Evolutionary conservation across 1,140 invertebrate species (phyloP), one percentile per base, ranked within the genome.

Genomic region (Drosophila trapezifrons): DNA sequence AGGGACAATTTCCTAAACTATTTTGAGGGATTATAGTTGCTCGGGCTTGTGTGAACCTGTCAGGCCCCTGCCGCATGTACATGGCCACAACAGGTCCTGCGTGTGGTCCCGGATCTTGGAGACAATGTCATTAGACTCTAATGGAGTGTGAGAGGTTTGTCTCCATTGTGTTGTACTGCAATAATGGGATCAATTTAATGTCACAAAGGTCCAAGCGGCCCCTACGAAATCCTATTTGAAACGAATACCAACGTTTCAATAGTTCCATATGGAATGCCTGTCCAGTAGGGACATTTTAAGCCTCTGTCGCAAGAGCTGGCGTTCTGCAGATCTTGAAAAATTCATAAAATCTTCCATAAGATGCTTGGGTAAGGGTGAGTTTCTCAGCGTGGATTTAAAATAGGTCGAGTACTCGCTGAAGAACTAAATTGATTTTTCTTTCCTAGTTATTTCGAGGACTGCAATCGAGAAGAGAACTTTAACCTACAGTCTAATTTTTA

Each of bases 1-100:
- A 69, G 67, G 62, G 69, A 64, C 77, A 69, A 71, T 47, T 89
- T 54, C 51, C 29, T 63, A 45, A 63, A 38, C 42, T 59, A 64
- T 65, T 70, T 84, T 80, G 67, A 72, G 45, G 84, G 80, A 89
- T 87, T 83, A 52, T 37, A 89, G 47, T 56, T 40, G 62, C n/a
- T 47, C 62, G 29, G 37, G 60, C 29, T 54, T 73, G 38, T 73
- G 32, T 52, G 51, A 78, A 78, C 73, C 80, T 84, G 77, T 80
- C 43, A 25, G 13, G 38, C 46, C 4, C 29, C 47, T 67, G 65
- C 69, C 57, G 49, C 46, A 38, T 64, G 27, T 25, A 78, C 79
- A 78, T 69, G 58, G 37, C 67, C 79, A 52, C 38, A 60, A 18
- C 17, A 57, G 17, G 10, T 29, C 12, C 22, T 58, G 60, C 81